A percentile compares a stretch with the other conserved stretches of the same genome.
Evolutionary conservation across 2,888 invertebrate genomes (phyloP).

Genomic region (Spicauda simplicius): DNA sequence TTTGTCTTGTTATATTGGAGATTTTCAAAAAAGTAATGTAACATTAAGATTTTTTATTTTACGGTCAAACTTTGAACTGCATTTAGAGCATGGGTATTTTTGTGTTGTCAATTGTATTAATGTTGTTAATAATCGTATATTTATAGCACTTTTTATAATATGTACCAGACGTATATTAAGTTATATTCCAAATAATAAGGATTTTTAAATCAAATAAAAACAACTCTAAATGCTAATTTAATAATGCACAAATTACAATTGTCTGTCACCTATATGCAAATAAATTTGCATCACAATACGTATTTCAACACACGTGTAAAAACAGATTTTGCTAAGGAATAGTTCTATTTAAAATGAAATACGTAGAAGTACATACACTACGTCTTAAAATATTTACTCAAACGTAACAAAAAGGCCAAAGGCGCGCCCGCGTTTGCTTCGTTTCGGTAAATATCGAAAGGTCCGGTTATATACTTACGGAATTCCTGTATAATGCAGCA

Average conservation of each 20-base stretch:
- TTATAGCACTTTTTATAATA: too few relatives aligned
- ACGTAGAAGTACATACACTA: slow-evolving; percentile 22
- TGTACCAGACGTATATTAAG: too few relatives aligned
- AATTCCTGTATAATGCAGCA: neutral
- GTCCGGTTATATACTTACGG: slow-evolving; percentile 3
- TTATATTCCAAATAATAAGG: too few relatives aligned
- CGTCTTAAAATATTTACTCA: slow-evolving; percentile 24
- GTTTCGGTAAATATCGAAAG: slow-evolving; percentile 40
- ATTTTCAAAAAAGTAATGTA: too few relatives aligned
- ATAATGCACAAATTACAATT: neutral
- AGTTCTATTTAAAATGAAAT: slow-evolving; percentile 14
- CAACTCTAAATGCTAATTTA: neutral
- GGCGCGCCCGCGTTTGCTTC: slow-evolving; percentile 23
- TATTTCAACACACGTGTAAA: neutral
- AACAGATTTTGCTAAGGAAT: slow-evolving; percentile 4
- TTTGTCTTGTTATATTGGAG: too few relatives aligned
- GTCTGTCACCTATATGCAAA: neutral
- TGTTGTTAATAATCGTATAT: too few relatives aligned
- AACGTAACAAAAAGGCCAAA: slow-evolving; percentile 28
- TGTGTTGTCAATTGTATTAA: too few relatives aligned
- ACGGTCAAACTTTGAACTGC: too few relatives aligned
- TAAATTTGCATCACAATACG: neutral
- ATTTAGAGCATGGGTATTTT: too few relatives aligned
- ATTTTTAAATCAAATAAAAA: too few relatives aligned
- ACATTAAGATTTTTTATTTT: too few relatives aligned